A percentile compares a stretch with the other conserved stretches of the same genome.
These are phyloP conservation scores for Odontamblyopus lacepedii DNA, from an alignment of 2,797 vertebrate genomes.

Conservation along the genomic window DNA sequence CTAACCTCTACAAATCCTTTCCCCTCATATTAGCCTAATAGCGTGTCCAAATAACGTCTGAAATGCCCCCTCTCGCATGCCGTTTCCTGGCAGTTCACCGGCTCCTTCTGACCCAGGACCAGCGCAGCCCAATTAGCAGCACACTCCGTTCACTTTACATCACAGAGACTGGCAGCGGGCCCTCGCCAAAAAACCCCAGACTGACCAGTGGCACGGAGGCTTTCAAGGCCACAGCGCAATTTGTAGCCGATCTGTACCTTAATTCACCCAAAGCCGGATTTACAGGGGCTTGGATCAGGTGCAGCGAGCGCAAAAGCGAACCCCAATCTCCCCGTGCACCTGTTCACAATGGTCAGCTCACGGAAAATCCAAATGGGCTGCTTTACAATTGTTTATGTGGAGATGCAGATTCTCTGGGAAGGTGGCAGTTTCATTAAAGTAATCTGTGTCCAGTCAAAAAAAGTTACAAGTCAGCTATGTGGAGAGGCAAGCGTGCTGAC, in stretches of 20 bases:
- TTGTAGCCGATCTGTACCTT: conserved; percentile 18
- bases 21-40: not conserved
- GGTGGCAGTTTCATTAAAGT: not conserved
- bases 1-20: not conserved
- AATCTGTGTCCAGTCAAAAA: too few species aligned
- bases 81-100: conserved; percentile 6
- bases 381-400: not conserved
- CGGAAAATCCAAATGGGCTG: not conserved
- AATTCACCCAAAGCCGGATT: conserved; percentile 41
- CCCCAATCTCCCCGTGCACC: not conserved
- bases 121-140: conserved; percentile 22
- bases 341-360: not conserved
- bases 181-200: not conserved
- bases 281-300: conserved; percentile 29
- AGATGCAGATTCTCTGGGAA: not conserved
- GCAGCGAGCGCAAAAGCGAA: conserved; percentile 29
- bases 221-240: conserved; percentile 5
- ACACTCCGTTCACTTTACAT: conserved; percentile 22
- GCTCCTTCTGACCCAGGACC: conserved; percentile 22
- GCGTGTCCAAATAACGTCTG: not conserved
- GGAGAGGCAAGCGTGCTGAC: too few species aligned
- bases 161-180: conserved; percentile 16
- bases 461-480: too few species aligned
- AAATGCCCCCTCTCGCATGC: not conserved
- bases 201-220: conserved; percentile 8